These are phyloP conservation scores for Melospiza georgiana DNA, from an alignment of 2,113 vertebrate species.

Conservation along the genomic window DNA sequence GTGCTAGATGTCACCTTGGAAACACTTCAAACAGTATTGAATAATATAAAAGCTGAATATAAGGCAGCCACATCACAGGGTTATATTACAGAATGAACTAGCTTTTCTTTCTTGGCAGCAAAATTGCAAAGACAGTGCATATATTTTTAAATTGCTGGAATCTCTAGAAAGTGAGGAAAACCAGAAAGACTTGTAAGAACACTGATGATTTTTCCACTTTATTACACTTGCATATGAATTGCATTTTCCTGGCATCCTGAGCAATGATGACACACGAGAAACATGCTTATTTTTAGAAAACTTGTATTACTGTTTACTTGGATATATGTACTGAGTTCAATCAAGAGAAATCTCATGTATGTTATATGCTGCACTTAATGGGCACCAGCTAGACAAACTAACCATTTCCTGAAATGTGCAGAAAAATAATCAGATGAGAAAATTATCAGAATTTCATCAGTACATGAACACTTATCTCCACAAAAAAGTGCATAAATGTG, in stretches of 20 bases:
- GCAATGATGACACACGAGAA: slow-evolving; percentile 32
- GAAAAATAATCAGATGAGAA: slow-evolving; percentile 25
- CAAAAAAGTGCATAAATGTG: not conserved
- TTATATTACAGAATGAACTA: slow-evolving; percentile 26
- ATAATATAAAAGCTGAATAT: slow-evolving; percentile 38
- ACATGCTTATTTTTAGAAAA: slow-evolving; percentile 56
- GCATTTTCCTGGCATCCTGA: slow-evolving; percentile 41
- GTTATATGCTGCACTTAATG: not conserved
- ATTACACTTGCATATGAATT: slow-evolving; percentile 37
- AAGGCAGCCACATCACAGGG: not conserved
- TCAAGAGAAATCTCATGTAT: not conserved
- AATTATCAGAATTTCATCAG: slow-evolving; percentile 33
- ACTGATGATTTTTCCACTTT: slow-evolving; percentile 30
- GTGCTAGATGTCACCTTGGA: slow-evolving; percentile 56
- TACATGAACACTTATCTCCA: not conserved
- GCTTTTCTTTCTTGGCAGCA: slow-evolving; percentile 49
- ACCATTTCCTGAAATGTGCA: slow-evolving; percentile 36
- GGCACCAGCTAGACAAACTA: slow-evolving; percentile 33
- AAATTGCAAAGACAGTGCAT: slow-evolving; percentile 31
- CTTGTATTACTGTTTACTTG: slow-evolving; percentile 32
- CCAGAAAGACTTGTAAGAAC: not conserved
- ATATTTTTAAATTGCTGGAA: slow-evolving; percentile 38
- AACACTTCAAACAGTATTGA: slow-evolving; percentile 44
- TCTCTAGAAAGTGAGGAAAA: slow-evolving; percentile 24
- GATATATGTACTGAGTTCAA: slow-evolving; percentile 16